These are phyloP conservation scores for Grammomys dolichurus DNA, from an alignment of 2,113 vertebrate genomes.

Conservation along the genomic window DNA sequence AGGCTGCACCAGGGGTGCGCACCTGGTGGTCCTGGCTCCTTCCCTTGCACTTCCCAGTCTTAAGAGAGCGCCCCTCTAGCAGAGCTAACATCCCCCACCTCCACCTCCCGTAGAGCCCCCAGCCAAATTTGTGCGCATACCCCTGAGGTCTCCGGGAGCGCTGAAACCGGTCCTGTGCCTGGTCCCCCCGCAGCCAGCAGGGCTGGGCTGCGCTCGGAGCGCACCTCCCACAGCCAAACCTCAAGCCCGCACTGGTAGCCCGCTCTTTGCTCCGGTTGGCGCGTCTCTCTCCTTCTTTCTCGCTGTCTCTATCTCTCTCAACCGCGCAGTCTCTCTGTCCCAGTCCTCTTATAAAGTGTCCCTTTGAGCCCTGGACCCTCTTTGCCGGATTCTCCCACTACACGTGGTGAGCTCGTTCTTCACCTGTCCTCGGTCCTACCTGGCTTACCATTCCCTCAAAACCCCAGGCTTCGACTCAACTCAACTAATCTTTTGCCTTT, in stretches of 20 bases:
- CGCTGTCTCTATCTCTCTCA: neutral
- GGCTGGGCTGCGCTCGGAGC: neutral
- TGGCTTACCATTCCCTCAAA: neutral
- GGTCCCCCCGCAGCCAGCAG: neutral
- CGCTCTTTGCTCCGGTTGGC: neutral
- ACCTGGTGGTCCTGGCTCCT: neutral
- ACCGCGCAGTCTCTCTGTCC: slow-evolving; percentile 29
- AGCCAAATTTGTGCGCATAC: neutral
- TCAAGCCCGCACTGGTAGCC: neutral
- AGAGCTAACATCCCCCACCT: neutral
- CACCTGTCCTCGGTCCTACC: slow-evolving; percentile 21
- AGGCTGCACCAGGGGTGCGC: neutral
- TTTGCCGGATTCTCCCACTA: neutral
- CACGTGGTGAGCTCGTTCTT: slow-evolving; percentile 16
- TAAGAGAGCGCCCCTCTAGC: neutral
- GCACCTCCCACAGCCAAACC: neutral
- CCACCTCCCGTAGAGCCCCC: neutral
- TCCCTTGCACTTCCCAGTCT: slow-evolving; percentile 16
- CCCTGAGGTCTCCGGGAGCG: neutral
- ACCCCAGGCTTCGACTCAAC: slow-evolving; percentile 47
- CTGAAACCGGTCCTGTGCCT: neutral
- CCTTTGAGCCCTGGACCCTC: neutral
- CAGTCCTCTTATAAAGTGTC: neutral
- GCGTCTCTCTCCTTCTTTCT: slow-evolving; percentile 43
- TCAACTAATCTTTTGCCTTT: slow-evolving; percentile 54